Percentiles rank a stretch among this genome's conserved stretches.
Conservation (phyloP, 2,888 invertebrate genomes). For the Globia sparganii region DNA sequence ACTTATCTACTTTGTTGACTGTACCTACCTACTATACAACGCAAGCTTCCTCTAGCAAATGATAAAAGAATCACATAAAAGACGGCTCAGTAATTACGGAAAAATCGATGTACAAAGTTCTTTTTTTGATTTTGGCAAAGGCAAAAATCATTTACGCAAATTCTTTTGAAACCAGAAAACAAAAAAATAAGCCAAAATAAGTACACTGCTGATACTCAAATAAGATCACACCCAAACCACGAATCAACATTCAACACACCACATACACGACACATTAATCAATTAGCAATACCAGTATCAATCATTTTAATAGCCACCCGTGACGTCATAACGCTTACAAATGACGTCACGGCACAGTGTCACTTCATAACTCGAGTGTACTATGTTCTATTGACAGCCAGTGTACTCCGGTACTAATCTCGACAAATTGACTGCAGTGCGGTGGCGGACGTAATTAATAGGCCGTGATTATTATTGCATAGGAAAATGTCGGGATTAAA, state of each 20-base stretch:
- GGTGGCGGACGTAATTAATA: constrained; percentile 62
- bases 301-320: constrained; percentile 58
- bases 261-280: constrained; percentile 35
- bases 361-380: constrained; percentile 66
- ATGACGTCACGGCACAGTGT: constrained; percentile 61
- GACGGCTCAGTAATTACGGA: no score
- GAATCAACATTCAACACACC: background rate
- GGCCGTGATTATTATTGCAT: constrained; percentile 28
- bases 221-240: background rate
- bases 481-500: constrained; percentile 22
- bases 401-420: constrained; percentile 71
- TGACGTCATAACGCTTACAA: constrained; percentile 59
- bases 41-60: no score
- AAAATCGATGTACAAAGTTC: no score
- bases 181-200: background rate
- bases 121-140: no score
- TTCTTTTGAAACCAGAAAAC: background rate
- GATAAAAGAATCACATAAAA: no score
- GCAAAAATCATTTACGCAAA: no score
- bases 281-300: constrained; percentile 57
- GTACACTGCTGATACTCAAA: background rate
- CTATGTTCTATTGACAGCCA: constrained; percentile 71
- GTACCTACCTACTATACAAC: no score
- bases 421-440: constrained; percentile 74
- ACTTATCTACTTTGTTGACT: no score